Evolutionary conservation across 2,797 vertebrate species (phyloP).

Genomic region (Paramormyrops hopkinsi): DNA sequence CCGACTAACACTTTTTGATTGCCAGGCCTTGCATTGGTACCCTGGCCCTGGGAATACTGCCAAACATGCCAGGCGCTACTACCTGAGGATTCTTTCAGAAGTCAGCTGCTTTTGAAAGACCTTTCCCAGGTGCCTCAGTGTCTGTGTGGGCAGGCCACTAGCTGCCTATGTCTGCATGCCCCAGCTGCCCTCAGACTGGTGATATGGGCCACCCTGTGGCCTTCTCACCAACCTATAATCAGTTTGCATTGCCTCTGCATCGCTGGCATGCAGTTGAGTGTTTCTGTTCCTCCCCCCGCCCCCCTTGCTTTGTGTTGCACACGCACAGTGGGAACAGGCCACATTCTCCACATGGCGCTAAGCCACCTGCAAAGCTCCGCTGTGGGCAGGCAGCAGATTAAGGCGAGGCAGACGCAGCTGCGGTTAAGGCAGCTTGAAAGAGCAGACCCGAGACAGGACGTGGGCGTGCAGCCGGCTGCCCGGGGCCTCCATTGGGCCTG

Average conservation of each 20-base stretch:
- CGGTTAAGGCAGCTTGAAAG: neutral
- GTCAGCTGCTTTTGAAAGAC: neutral
- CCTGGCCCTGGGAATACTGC: neutral
- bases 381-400: neutral
- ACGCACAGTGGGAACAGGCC: neutral
- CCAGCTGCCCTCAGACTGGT: neutral
- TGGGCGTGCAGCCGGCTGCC: neutral
- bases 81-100: neutral
- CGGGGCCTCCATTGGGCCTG: neutral
- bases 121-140: neutral
- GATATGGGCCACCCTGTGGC: neutral
- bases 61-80: conserved; percentile 19
- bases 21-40: neutral
- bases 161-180: neutral
- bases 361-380: neutral
- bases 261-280: neutral
- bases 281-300: neutral
- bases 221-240: neutral
- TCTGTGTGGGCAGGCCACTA: neutral
- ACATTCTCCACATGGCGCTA: neutral
- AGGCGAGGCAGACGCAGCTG: neutral
- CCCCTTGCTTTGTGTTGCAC: conserved; percentile 29
- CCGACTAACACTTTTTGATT: neutral
- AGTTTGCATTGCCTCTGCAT: conserved; percentile 2
- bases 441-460: neutral